These are phyloP conservation scores for Chymomyza amoena DNA, from an alignment of 2,888 invertebrate species.

Conservation along the genomic window DNA sequence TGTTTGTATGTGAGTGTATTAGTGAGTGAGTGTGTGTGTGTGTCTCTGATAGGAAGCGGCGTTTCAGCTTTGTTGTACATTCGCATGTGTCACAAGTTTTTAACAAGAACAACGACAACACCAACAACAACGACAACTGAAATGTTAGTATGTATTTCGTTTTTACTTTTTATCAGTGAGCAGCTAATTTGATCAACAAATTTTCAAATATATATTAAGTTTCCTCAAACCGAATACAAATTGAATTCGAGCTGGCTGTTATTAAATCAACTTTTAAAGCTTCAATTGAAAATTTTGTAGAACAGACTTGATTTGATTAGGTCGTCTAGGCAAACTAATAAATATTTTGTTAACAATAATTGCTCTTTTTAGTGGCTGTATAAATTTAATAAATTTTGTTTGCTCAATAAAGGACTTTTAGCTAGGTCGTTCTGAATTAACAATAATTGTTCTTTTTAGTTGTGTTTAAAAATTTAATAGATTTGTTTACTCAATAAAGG, in stretches of 20 bases:
- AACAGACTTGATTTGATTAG: not conserved
- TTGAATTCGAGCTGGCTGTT: not conserved
- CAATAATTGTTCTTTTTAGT: too few species aligned
- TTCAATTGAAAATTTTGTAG: not conserved
- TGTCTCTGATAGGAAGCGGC: not conserved
- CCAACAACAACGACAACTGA: not conserved
- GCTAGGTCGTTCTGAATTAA: too few species aligned
- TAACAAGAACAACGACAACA: not conserved
- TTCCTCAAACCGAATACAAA: not conserved
- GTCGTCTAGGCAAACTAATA: not conserved
- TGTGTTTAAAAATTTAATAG: too few species aligned
- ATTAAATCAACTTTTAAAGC: not conserved
- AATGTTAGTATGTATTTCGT: not conserved
- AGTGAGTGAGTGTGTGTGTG: conserved; percentile 25
- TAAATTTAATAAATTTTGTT: too few species aligned
- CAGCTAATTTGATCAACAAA: conserved; percentile 42
- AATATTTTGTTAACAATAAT: too few species aligned
- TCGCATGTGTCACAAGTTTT: not conserved
- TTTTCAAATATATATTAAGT: not conserved
- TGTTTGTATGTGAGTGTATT: not conserved
- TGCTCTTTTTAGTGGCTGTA: too few species aligned
- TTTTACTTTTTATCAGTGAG: conserved; percentile 45
- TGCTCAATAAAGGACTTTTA: too few species aligned
- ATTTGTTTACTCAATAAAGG: too few species aligned
- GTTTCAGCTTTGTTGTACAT: not conserved